Base-by-base conservation (phyloP, 2,113 vertebrate species). In the Conger conger region DNA sequence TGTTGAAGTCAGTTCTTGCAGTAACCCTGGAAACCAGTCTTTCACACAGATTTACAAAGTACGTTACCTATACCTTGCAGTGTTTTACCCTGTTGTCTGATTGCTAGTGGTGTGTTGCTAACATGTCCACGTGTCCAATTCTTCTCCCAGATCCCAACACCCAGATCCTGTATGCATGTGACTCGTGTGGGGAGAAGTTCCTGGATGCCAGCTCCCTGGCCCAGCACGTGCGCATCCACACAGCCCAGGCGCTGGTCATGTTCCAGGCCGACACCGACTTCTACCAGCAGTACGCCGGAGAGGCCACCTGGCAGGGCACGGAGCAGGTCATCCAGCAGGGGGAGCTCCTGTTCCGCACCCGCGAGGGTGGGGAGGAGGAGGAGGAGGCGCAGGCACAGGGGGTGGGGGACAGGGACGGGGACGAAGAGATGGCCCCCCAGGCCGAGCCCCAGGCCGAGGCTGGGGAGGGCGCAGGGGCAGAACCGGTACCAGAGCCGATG, bases 191-290 rank as follows among this genome's bases (percentile, higher is more conserved):
- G 0, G 98, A 99, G 86, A 99, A 99, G 88, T 99, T 99, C 89
- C 88, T 98, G 92, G 98, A 99, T 0, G 97, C 97, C 83, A 96
- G 89, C 90, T 99, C 97, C 87, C 91, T 99, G 83, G 98, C 98
- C 0, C 97, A 99, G 93, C 98, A 99, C 0, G 97, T 99, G 6
- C 97, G 98, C 86, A 97, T 99, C 91, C 98, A 99, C 96, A 99
- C 98, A 0, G 98, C 98, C 0, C 98, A 99, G 91, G 98, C 98
- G 0, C 90, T 99, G 88, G 98, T 99, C 92, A 99, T 99, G 98
- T 99, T 99, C 93, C 98, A 99, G 94, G 97, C 98, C 0, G 98
- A 99, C 78, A 96, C 97, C 0, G 98, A 99, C 95, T 98, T 98
- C 91, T 99, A 99, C 92, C 98, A 99, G 91, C 98, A 98, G 84